phyloP scores from a whole-genome alignment of 1,140 invertebrate genomes.

The Parapsyche elsis region DNA sequence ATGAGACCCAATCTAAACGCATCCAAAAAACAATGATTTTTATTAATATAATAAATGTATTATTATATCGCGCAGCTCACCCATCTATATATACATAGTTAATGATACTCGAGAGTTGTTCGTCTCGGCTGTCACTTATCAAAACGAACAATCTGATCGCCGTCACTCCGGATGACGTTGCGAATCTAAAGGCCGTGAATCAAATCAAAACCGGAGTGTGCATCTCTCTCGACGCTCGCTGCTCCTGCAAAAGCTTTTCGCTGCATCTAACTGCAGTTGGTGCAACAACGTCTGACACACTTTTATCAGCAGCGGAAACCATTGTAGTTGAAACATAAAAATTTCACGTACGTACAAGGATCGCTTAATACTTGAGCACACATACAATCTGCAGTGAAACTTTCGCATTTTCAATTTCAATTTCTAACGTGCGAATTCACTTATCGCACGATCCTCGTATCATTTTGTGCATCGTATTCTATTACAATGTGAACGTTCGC shows the following conservation, averaged over 20 bases:
- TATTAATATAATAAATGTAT: neutral
- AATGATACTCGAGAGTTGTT: conserved; percentile 10
- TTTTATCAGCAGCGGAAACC: neutral
- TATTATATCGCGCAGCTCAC: neutral
- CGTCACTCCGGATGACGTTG: conserved; percentile 51
- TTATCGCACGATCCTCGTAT: neutral
- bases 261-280: neutral
- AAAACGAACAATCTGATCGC: conserved; percentile 51
- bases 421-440: neutral
- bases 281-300: neutral
- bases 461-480: neutral
- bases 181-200: conserved; percentile 48
- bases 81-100: neutral
- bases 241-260: neutral
- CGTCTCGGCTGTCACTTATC: conserved; percentile 42
- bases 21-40: conserved; percentile 2
- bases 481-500: neutral
- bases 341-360: too few relatives aligned
- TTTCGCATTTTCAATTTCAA: neutral
- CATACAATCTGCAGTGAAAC: too few relatives aligned
- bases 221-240: neutral
- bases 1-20: neutral
- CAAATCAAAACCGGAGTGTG: conserved; percentile 37
- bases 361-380: too few relatives aligned
- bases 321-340: too few relatives aligned